Percentiles rank a stretch among this genome's conserved stretches.
Evolutionary conservation across 1,140 invertebrate species (phyloP).

Genomic region (Gryon sp.): DNA sequence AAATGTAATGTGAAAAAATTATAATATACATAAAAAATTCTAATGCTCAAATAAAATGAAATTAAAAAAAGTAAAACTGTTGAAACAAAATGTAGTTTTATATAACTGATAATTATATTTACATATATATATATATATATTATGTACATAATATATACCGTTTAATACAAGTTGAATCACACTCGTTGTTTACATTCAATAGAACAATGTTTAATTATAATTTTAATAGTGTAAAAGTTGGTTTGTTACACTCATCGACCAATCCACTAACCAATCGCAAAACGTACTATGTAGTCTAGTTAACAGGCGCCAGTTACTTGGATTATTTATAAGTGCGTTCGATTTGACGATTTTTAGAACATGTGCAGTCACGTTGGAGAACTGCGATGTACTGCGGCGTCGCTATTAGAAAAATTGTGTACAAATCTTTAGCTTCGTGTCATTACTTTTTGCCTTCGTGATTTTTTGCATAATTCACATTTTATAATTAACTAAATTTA

Average conservation of each 20-base stretch:
- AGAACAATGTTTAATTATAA: neutral
- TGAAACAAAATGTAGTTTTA: no score
- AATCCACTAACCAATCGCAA: slow-evolving; percentile 45
- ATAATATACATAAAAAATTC: no score
- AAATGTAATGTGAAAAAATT: no score
- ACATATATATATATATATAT: no score
- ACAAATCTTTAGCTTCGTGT: no score
- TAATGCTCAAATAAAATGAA: no score
- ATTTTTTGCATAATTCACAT: no score
- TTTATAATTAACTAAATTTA: slow-evolving; percentile 2
- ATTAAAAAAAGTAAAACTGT: no score
- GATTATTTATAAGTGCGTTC: slow-evolving; percentile 64
- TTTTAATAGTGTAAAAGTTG: slow-evolving; percentile 37
- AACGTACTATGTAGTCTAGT: slow-evolving; percentile 48
- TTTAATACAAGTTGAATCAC: no score
- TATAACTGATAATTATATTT: no score
- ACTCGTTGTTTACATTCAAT: slow-evolving; percentile 3
- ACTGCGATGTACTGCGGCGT: slow-evolving; percentile 29
- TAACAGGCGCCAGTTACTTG: slow-evolving; percentile 53
- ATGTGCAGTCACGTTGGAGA: slow-evolving; percentile 55
- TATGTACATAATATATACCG: no score
- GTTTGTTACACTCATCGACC: slow-evolving; percentile 42
- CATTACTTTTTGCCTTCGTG: no score
- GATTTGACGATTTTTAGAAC: slow-evolving; percentile 64
- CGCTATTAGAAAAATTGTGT: slow-evolving; percentile 36